These are phyloP conservation scores for Caenorhabditis tropicalis DNA, from an alignment of 1,140 invertebrate species.

Conservation along the genomic window DNA sequence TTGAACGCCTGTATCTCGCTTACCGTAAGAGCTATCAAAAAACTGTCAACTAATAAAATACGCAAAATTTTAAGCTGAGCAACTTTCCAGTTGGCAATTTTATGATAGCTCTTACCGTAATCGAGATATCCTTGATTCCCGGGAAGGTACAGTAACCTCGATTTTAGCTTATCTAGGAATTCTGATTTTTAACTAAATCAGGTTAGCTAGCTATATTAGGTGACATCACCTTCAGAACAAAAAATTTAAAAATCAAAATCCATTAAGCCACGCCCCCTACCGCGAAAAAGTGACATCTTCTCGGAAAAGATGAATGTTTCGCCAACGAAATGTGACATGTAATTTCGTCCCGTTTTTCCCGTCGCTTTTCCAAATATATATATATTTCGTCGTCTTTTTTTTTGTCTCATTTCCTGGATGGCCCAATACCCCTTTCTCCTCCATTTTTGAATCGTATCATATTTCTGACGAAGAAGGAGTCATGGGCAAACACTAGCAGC, in stretches of 20 bases:
- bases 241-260: not conserved
- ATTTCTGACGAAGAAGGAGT: slow-evolving; percentile 18
- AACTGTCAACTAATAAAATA: too few species aligned
- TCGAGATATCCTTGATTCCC: too few species aligned
- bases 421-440: not conserved
- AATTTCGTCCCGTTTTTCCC: not conserved
- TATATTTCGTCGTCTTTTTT: not conserved
- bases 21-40: too few species aligned
- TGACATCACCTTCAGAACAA: too few species aligned
- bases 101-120: too few species aligned
- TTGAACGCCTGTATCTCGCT: not conserved
- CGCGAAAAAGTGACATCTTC: slow-evolving; percentile 16
- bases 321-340: not conserved
- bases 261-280: not conserved
- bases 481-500: too few species aligned
- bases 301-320: not conserved
- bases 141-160: too few species aligned
- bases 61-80: too few species aligned
- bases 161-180: too few species aligned
- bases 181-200: too few species aligned
- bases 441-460: slow-evolving; percentile 30
- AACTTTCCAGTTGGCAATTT: too few species aligned
- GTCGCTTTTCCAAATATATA: not conserved
- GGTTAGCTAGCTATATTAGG: too few species aligned
- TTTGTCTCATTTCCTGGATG: slow-evolving; percentile 42